Percentiles rank a stretch among this genome's conserved stretches.
These are phyloP conservation scores for Neoniphon sammara DNA, from an alignment of 2,797 vertebrate genomes.

Conservation along the genomic window DNA sequence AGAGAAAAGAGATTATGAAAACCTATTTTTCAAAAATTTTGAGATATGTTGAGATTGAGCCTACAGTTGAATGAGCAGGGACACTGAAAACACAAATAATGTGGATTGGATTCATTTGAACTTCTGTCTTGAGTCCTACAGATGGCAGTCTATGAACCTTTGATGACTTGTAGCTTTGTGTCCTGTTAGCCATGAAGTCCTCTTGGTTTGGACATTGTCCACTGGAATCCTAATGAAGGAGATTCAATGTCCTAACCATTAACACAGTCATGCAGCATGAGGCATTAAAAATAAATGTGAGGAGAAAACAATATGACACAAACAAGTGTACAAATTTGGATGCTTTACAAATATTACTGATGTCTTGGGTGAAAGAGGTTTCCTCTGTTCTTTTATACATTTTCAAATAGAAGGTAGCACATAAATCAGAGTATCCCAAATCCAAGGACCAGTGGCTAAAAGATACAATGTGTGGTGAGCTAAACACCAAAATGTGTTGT, in stretches of 20 bases:
- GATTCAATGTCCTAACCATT: conserved; percentile 30
- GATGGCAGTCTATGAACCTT: conserved; percentile 81
- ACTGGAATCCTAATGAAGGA: not conserved
- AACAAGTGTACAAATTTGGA: not conserved
- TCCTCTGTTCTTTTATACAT: not conserved
- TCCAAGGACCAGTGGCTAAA: not conserved
- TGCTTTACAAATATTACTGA: not conserved
- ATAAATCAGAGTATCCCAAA: not conserved
- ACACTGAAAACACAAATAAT: not conserved
- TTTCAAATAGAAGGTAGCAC: not conserved
- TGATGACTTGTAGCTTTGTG: conserved; percentile 55
- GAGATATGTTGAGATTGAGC: not conserved
- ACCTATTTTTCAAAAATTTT: not conserved
- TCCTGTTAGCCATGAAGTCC: conserved; percentile 39
- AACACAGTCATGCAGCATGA: conserved; percentile 15
- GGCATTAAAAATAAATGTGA: conserved; percentile 16
- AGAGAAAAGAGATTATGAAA: not conserved
- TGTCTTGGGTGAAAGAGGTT: not conserved
- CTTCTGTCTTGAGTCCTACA: conserved; percentile 77
- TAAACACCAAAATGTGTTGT: not conserved
- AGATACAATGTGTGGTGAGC: not conserved
- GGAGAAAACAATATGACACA: conserved; percentile 11
- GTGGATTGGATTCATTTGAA: conserved; percentile 57
- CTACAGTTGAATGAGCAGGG: not conserved
- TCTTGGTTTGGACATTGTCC: too few species aligned